Evolutionary conservation across 2,797 vertebrate species (phyloP).

Genomic region (Pseudochirops cupreus): DNA sequence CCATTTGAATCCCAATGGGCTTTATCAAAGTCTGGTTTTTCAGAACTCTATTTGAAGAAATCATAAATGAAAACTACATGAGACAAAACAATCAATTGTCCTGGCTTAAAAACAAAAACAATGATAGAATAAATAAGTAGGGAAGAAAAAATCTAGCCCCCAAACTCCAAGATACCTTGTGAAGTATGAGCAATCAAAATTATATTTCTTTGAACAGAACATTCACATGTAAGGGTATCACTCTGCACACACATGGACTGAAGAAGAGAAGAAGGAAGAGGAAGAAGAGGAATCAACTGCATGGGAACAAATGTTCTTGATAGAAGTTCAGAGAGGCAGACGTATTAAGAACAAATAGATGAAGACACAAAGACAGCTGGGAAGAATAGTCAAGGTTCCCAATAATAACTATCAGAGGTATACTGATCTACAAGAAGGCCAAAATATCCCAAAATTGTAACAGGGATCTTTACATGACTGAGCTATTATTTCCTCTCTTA

Average conservation of each 20-base stretch:
- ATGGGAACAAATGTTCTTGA: neutral
- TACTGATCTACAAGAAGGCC: neutral
- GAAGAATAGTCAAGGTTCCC: neutral
- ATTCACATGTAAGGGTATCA: neutral
- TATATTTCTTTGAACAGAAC: neutral
- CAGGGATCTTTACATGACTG: neutral
- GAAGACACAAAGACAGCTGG: neutral
- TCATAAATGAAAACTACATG: neutral
- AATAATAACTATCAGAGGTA: neutral
- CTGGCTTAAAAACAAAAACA: neutral
- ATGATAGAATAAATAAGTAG: neutral
- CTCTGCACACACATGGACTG: neutral
- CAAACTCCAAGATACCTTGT: neutral
- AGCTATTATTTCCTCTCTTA: neutral
- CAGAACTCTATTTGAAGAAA: neutral
- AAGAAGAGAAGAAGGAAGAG: neutral
- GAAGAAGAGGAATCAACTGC: neutral
- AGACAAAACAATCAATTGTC: neutral
- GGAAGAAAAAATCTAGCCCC: neutral
- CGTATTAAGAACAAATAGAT: neutral
- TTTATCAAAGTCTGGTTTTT: neutral
- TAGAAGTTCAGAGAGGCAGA: neutral
- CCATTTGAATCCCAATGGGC: neutral
- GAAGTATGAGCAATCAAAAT: neutral
- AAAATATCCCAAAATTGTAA: neutral